Percentiles rank a stretch among this genome's conserved stretches.
These are phyloP conservation scores for Drosophila affinis DNA, from an alignment of 2,888 invertebrate genomes.

Conservation along the genomic window DNA sequence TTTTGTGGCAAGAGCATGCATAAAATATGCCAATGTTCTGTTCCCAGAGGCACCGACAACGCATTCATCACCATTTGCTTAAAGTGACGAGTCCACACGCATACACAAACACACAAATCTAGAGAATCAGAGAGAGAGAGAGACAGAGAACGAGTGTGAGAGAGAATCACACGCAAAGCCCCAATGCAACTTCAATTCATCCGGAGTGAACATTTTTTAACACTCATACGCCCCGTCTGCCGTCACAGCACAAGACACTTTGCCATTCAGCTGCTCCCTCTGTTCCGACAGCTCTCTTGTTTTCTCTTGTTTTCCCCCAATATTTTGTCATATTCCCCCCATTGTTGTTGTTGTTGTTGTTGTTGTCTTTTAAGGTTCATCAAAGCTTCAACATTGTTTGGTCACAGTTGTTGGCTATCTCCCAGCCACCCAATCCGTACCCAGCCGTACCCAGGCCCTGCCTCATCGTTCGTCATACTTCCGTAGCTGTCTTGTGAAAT, in stretches of 20 bases:
- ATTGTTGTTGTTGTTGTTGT: conserved; percentile 40
- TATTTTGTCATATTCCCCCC: conserved; percentile 68
- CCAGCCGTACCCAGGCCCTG: not conserved
- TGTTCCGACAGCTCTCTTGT: conserved; percentile 1
- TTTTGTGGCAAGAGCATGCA: conserved; percentile 68
- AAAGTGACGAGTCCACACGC: conserved; percentile 64
- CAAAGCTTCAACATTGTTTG: conserved; percentile 78
- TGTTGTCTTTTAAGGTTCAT: conserved; percentile 74
- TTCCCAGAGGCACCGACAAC: conserved; percentile 57
- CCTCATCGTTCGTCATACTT: conserved; percentile 62
- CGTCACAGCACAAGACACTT: not conserved
- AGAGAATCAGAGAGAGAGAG: conserved; percentile 13
- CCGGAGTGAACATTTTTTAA: conserved; percentile 75
- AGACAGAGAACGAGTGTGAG: conserved; percentile 7
- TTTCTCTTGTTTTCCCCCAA: conserved; percentile 27
- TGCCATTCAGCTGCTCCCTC: conserved; percentile 50
- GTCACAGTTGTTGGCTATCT: conserved; percentile 67
- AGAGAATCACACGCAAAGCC: conserved; percentile 25
- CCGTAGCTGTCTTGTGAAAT: conserved; percentile 73
- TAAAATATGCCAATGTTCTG: conserved; percentile 73
- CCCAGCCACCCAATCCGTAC: not conserved
- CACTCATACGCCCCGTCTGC: conserved; percentile 72
- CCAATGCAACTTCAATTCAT: conserved; percentile 70
- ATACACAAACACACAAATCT: conserved; percentile 16
- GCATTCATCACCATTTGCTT: conserved; percentile 77